phyloP scores from a whole-genome alignment of 2,888 invertebrate genomes.

The Sussaba pulchella region DNA sequence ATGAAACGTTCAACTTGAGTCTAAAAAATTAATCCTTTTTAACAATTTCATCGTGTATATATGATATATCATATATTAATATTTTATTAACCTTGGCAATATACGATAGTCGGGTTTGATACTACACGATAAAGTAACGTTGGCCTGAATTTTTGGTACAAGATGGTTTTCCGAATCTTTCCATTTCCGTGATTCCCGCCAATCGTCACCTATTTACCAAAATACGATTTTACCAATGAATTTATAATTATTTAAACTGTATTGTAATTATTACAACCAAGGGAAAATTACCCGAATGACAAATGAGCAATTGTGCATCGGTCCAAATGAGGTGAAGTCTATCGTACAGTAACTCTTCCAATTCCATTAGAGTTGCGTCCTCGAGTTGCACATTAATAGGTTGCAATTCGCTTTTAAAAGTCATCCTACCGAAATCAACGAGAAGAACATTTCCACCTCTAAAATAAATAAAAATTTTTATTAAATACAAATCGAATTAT shows the following conservation, averaged over 20 bases:
- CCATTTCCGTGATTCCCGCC: constrained; percentile 90
- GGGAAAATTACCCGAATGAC: constrained; percentile 85
- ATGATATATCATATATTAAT: too few relatives aligned
- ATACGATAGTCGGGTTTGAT: constrained; percentile 90
- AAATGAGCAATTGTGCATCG: constrained; percentile 88
- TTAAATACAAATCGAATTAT: too few relatives aligned
- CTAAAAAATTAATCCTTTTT: constrained; percentile 85
- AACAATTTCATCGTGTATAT: too few relatives aligned
- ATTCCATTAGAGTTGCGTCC: constrained; percentile 92
- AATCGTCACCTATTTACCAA: constrained; percentile 87
- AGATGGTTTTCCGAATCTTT: constrained; percentile 91
- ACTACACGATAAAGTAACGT: constrained; percentile 90
- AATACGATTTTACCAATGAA: not conserved
- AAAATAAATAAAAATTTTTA: too few relatives aligned
- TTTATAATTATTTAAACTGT: too few relatives aligned
- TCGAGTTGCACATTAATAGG: constrained; percentile 88
- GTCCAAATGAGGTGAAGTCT: constrained; percentile 90
- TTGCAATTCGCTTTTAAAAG: constrained; percentile 90
- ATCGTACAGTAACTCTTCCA: constrained; percentile 92
- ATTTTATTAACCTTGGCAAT: constrained; percentile 88
- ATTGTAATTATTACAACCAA: too few relatives aligned
- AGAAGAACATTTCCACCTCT: constrained; percentile 90
- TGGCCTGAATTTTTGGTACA: constrained; percentile 88
- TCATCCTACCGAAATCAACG: constrained; percentile 89
- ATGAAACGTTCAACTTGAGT: constrained; percentile 90